Conservation (phyloP, 2,888 invertebrate genomes). For the Heliconius hortense region DNA sequence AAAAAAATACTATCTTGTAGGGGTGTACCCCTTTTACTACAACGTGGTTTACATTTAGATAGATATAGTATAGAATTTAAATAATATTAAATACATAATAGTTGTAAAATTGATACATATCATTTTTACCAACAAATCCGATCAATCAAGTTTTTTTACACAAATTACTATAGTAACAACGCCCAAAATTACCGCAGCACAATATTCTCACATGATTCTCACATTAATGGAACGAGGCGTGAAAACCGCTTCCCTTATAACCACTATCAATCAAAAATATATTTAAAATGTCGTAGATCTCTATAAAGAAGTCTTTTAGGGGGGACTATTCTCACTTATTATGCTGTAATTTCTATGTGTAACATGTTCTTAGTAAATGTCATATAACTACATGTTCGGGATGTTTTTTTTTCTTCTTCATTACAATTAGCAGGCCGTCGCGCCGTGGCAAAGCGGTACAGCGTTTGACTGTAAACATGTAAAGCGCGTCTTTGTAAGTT, state of each 20-base stretch:
- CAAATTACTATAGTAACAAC: neutral
- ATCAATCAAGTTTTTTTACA: conserved; percentile 17
- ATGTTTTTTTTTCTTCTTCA: neutral
- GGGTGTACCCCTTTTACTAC: too few relatives aligned
- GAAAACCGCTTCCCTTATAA: conserved; percentile 28
- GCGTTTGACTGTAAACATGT: neutral
- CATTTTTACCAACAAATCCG: neutral
- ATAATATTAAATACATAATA: neutral
- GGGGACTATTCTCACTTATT: neutral
- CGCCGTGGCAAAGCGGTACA: neutral
- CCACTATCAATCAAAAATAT: conserved; percentile 29
- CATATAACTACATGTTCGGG: neutral
- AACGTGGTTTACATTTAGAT: too few relatives aligned
- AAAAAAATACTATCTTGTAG: too few relatives aligned
- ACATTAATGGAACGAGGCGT: conserved; percentile 23
- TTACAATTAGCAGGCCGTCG: neutral
- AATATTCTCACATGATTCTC: conserved; percentile 17
- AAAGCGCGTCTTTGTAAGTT: too few relatives aligned
- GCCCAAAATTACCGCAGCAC: neutral
- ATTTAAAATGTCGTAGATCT: conserved; percentile 17
- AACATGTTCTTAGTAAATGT: neutral
- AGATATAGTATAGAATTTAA: neutral
- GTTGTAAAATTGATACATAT: neutral
- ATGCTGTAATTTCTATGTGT: neutral
- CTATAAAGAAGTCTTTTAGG: neutral